A percentile compares a stretch with the other conserved stretches of the same genome.
phyloP scores from a whole-genome alignment of 2,797 vertebrate species.

The Rhyacichthys aspro region DNA sequence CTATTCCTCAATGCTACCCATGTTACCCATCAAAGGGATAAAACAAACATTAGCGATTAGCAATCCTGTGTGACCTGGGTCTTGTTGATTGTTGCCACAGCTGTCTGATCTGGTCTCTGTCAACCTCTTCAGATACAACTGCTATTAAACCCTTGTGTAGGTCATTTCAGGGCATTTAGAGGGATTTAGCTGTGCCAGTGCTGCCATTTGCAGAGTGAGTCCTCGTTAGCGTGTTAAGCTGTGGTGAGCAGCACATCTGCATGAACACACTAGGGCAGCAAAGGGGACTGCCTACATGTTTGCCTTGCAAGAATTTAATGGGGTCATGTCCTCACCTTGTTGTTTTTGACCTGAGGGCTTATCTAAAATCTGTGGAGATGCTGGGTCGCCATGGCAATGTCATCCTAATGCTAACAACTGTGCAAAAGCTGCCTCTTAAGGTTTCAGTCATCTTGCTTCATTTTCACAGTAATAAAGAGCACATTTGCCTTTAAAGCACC shows the following conservation, averaged over 20 bases:
- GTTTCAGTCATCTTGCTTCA: constrained; percentile 34
- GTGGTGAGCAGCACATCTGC: constrained; percentile 34
- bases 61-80: constrained; percentile 29
- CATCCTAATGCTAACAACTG: constrained; percentile 30
- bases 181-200: constrained; percentile 51
- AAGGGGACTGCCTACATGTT: constrained; percentile 15
- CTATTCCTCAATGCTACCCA: constrained; percentile 17
- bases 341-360: constrained; percentile 53
- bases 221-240: constrained; percentile 35
- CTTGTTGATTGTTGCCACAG: constrained; percentile 52
- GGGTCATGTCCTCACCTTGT: constrained; percentile 56
- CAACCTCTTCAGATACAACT: constrained; percentile 55
- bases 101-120: constrained; percentile 36
- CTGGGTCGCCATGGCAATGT: constrained; percentile 46
- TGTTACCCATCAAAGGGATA: constrained; percentile 36
- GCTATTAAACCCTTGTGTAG: constrained; percentile 42
- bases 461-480: constrained; percentile 22
- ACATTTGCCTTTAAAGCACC: constrained; percentile 40
- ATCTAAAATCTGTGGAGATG: constrained; percentile 39
- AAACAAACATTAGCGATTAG: constrained; percentile 48
- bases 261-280: constrained; percentile 8
- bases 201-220: constrained; percentile 52
- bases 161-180: constrained; percentile 62
- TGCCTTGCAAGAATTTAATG: constrained; percentile 54
- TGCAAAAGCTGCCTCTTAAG: constrained; percentile 25